Evolutionary conservation across 1,140 invertebrate genomes (phyloP).

Genomic region (Formica selysi): DNA sequence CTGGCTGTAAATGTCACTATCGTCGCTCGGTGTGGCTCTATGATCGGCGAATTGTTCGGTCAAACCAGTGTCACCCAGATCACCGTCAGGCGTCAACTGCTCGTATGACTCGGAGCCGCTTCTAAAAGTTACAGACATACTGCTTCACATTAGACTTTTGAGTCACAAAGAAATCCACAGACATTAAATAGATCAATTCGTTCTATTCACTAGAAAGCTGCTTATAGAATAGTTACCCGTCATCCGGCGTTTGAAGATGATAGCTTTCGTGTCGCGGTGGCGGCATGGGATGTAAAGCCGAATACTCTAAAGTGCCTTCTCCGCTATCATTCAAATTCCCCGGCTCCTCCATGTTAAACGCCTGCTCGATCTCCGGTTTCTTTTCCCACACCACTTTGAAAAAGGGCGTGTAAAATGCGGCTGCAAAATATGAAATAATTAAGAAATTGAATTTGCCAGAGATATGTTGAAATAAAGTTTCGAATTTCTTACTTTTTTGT

Average conservation of each 20-base stretch:
- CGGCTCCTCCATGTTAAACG: conserved; percentile 95
- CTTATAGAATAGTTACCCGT: conserved; percentile 87
- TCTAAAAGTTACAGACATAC: conserved; percentile 87
- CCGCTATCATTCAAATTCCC: conserved; percentile 89
- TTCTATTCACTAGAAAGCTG: background rate
- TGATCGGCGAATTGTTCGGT: conserved; percentile 86
- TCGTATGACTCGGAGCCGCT: conserved; percentile 95
- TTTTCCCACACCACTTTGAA: conserved; percentile 98
- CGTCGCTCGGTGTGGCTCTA: conserved; percentile 88
- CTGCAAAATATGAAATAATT: conserved; percentile 86
- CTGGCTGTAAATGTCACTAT: conserved; percentile 90
- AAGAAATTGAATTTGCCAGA: conserved; percentile 27
- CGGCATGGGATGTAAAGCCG: conserved; percentile 89
- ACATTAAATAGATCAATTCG: background rate
- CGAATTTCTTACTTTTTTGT: conserved; percentile 91
- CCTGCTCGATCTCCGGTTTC: conserved; percentile 97
- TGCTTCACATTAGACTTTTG: conserved; percentile 85
- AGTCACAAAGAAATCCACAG: conserved; percentile 34
- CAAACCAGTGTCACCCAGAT: conserved; percentile 84
- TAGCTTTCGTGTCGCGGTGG: conserved; percentile 91
- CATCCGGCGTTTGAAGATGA: conserved; percentile 88
- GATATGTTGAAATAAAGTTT: conserved; percentile 20
- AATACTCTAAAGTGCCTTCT: conserved; percentile 90
- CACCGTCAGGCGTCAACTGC: conserved; percentile 89
- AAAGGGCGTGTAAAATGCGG: conserved; percentile 97